These are phyloP conservation scores for Drosophila ficusphila DNA, from an alignment of 1,140 invertebrate species.

Conservation along the genomic window DNA sequence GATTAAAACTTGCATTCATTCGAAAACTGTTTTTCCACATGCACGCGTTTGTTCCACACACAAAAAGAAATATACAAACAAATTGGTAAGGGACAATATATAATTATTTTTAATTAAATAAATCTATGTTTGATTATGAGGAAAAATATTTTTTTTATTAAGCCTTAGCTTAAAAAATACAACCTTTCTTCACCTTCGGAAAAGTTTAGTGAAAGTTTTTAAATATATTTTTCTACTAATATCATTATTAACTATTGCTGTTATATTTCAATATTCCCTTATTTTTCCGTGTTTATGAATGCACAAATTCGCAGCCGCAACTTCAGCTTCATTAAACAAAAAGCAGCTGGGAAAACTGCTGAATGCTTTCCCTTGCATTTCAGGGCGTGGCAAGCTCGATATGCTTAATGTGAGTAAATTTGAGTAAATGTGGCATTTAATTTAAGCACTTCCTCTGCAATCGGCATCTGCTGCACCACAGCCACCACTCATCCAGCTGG, in stretches of 20 bases:
- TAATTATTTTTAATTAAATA: no score
- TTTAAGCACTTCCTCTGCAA: constrained; percentile 27
- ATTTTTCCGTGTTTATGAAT: neutral
- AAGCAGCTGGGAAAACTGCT: constrained; percentile 41
- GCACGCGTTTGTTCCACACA: constrained; percentile 53
- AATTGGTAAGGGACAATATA: no score
- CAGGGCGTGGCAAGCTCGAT: constrained; percentile 50
- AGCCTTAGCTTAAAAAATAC: neutral
- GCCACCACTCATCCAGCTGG: constrained; percentile 27
- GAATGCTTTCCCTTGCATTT: neutral
- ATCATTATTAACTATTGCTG: no score
- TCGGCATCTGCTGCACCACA: constrained; percentile 35
- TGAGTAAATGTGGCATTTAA: constrained; percentile 47
- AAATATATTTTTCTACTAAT: no score
- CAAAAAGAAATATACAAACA: constrained; percentile 1
- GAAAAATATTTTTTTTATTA: neutral
- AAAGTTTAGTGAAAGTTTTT: no score
- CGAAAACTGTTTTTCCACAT: constrained; percentile 80
- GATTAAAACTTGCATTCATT: constrained; percentile 83
- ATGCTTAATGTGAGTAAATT: constrained; percentile 55
- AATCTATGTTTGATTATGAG: no score
- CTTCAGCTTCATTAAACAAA: constrained; percentile 79
- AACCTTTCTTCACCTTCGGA: no score
- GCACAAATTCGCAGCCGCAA: constrained; percentile 35
- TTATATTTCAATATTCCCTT: no score